A percentile compares a stretch with the other conserved stretches of the same genome.
Evolutionary conservation across 2,113 vertebrate species (phyloP).

Genomic region (Formicarius rufipectus): DNA sequence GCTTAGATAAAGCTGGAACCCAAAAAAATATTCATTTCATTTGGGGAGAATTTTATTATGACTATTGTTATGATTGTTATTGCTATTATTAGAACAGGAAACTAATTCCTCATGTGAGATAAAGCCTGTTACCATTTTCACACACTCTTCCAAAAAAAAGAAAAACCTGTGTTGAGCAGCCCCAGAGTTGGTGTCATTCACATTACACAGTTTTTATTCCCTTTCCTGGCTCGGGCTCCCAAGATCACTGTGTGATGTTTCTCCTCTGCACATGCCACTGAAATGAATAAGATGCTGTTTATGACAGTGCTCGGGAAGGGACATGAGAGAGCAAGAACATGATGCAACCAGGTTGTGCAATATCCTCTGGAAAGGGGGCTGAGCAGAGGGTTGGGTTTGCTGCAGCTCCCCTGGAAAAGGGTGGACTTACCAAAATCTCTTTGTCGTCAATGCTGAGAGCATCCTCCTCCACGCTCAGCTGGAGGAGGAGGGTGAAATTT

Average conservation of each 20-base stretch:
- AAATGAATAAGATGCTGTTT: conserved; percentile 24
- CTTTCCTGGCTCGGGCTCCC: conserved; percentile 16
- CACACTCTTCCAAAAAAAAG: not conserved
- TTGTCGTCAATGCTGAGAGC: not conserved
- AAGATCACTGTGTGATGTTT: not conserved
- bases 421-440: accelerated
- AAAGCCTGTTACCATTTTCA: conserved; percentile 54
- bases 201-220: not conserved
- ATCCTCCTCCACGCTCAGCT: not conserved
- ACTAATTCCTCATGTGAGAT: conserved; percentile 51
- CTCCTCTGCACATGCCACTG: not conserved
- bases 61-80: not conserved
- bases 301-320: not conserved
- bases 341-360: conserved; percentile 16
- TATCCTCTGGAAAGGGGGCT: not conserved
- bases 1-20: not conserved
- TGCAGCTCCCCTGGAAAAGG: not conserved
- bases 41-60: not conserved
- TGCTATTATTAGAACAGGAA: conserved; percentile 41
- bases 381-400: not conserved
- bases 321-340: not conserved
- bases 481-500: not conserved
- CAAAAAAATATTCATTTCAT: not conserved
- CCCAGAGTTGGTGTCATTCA: not conserved
- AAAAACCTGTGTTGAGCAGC: not conserved